Percentiles rank a stretch among this genome's conserved stretches.
Evolutionary conservation across 1,140 invertebrate genomes (phyloP).

Genomic region (Helicorthomorpha holstii): DNA sequence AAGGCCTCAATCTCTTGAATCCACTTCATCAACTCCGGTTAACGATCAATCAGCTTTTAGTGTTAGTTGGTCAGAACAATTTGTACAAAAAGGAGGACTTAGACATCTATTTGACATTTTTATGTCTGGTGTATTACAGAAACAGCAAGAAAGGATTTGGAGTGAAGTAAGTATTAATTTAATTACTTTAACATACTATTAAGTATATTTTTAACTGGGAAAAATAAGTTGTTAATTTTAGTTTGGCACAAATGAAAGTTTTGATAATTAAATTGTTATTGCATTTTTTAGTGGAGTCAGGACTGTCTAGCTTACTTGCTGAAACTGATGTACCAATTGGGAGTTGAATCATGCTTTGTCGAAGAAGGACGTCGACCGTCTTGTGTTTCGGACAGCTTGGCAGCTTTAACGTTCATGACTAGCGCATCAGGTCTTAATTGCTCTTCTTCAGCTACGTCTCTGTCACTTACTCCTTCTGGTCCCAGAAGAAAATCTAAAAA

Average conservation of each 20-base stretch:
- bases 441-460: background rate
- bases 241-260: background rate
- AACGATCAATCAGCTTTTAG: too few species aligned
- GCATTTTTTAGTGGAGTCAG: slow-evolving; percentile 58
- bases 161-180: slow-evolving; percentile 32
- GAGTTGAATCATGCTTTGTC: slow-evolving; percentile 39
- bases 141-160: slow-evolving; percentile 26
- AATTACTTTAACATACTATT: too few species aligned
- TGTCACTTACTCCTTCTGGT: slow-evolving; percentile 9
- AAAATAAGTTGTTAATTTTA: background rate
- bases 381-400: background rate
- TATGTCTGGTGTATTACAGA: slow-evolving; percentile 50
- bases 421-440: background rate
- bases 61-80: slow-evolving; percentile 31
- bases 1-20: background rate
- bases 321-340: slow-evolving; percentile 66
- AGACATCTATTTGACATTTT: slow-evolving; percentile 80
- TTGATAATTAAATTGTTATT: background rate
- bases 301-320: slow-evolving; percentile 75
- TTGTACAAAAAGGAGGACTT: slow-evolving; percentile 70
- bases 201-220: slow-evolving; percentile 2
- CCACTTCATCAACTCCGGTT: background rate
- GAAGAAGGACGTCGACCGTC: slow-evolving; percentile 8
- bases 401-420: background rate
- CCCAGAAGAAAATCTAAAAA: slow-evolving; percentile 25